Evolutionary conservation across 2,797 vertebrate species (phyloP).

Genomic region (Poecilia gillii): DNA sequence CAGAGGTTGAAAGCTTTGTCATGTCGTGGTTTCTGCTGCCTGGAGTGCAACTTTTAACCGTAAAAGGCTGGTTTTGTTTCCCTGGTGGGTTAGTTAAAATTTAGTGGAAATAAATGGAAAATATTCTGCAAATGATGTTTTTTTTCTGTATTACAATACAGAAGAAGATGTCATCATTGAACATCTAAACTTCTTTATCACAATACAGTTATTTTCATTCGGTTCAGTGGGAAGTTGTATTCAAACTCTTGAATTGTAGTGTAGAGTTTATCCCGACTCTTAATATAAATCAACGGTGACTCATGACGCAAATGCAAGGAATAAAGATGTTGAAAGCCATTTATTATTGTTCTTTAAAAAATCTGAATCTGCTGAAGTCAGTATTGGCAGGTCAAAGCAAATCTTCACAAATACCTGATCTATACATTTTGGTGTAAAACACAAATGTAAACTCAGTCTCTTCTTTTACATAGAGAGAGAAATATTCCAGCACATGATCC

Average conservation of each 20-base stretch:
- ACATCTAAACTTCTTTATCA: not conserved
- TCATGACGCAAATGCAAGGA: not conserved
- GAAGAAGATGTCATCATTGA: not conserved
- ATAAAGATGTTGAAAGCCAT: not conserved
- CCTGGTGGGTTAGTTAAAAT: not conserved
- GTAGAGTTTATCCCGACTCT: not conserved
- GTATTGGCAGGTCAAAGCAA: not conserved
- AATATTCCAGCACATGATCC: not conserved
- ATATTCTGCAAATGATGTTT: not conserved
- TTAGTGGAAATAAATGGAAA: not conserved
- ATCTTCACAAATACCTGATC: not conserved
- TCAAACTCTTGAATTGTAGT: not conserved
- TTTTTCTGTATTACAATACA: not conserved
- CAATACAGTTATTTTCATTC: not conserved
- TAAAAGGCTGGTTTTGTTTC: constrained; percentile 25
- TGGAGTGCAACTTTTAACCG: constrained; percentile 7
- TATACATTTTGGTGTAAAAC: not conserved
- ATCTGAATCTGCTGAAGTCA: not conserved
- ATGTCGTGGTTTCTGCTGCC: constrained; percentile 17
- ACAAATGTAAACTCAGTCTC: not conserved
- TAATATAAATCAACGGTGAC: not conserved
- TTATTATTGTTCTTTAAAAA: not conserved
- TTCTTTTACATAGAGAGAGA: not conserved
- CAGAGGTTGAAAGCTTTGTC: constrained; percentile 25
- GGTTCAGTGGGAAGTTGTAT: too few relatives aligned